Evolutionary conservation across 2,113 vertebrate genomes (phyloP), one percentile per base, ranked within the genome.

Genomic region (Hypanus sabinus): DNA sequence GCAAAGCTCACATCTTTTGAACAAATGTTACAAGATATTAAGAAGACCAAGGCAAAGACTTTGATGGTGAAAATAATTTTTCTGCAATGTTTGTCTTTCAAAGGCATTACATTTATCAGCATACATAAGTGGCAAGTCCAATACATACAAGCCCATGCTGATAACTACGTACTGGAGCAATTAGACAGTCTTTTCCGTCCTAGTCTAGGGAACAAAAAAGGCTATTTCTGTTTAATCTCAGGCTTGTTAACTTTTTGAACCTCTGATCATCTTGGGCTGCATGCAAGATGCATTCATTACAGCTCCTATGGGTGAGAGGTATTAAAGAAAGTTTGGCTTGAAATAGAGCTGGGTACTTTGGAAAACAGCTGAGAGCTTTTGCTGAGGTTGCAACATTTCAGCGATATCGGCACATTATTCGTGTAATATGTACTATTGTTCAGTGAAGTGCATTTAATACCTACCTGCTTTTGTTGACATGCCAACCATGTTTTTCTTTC

Each of bases 391-490:
- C 24, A 83, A 27, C 55, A 22, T 27, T 55, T 83, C 22, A 20
- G 8, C 1, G 38, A 83, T 83, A 24, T 57, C 38, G 24, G 77
- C 16, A 46, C 46, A 60, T 8, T 11, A 33, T 10, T 91, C 36
- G 87, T 70, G n/a, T 18, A 91, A 79, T 1, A 55, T 20, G 36
- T 2, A 38, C 14, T 20, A 30, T 18, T 73, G 65, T 27, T 46
- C 71, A 94, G 11, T 30, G 24, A 93, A 55, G 8, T 73, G 8
- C 38, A 30, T 30, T 93, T 27, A 93, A 55, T 12, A n/a, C 83
- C 76, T 94, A 99, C 99, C 99, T 96, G 98, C 99, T 97, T 98
- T 99, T 95, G 98, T 98, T 73, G 99, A 99, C 99, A 99, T 99
- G 68, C 99, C 99, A 94, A 97, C 98, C 99, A 99, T 99, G 97